Evolutionary conservation across 1,140 invertebrate species (phyloP).

Genomic region (Rhopalosiphum padi): DNA sequence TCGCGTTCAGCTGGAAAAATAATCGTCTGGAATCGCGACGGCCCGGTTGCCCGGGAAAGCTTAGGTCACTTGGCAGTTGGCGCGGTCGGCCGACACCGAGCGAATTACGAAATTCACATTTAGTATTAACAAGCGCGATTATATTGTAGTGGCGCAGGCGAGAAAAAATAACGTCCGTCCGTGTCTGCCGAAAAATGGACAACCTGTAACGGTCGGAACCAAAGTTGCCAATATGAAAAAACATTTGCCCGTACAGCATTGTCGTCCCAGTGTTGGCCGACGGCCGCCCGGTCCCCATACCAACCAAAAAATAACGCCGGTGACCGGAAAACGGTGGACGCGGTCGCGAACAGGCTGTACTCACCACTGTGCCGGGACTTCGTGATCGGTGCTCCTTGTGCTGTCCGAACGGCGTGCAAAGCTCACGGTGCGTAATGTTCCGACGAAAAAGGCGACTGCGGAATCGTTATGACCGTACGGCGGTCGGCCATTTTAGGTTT

Average conservation of each 20-base stretch:
- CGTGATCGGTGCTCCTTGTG: not conserved
- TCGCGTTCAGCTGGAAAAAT: not conserved
- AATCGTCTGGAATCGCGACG: not conserved
- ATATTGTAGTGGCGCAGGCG: not conserved
- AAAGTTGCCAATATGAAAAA: slow-evolving; percentile 58
- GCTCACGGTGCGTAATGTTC: not conserved
- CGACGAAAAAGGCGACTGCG: not conserved
- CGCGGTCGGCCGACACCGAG: not conserved
- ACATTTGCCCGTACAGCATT: slow-evolving; percentile 50
- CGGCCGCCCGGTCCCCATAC: slow-evolving; percentile 48
- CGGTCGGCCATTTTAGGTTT: slow-evolving; percentile 43
- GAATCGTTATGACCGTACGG: not conserved
- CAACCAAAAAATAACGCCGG: slow-evolving; percentile 51
- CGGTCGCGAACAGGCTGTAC: not conserved
- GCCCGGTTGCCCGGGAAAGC: not conserved
- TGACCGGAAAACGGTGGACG: not conserved
- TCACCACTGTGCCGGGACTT: not conserved
- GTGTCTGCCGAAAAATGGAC: slow-evolving; percentile 44
- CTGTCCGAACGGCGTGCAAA: not conserved
- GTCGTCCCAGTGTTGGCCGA: slow-evolving; percentile 55
- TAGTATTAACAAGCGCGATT: not conserved
- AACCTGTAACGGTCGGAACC: slow-evolving; percentile 49
- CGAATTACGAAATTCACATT: not conserved
- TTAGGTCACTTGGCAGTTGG: not conserved
- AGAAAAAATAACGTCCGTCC: slow-evolving; percentile 7